These are phyloP conservation scores for Aphelinus certus DNA, from an alignment of 1,140 invertebrate genomes.

Conservation along the genomic window DNA sequence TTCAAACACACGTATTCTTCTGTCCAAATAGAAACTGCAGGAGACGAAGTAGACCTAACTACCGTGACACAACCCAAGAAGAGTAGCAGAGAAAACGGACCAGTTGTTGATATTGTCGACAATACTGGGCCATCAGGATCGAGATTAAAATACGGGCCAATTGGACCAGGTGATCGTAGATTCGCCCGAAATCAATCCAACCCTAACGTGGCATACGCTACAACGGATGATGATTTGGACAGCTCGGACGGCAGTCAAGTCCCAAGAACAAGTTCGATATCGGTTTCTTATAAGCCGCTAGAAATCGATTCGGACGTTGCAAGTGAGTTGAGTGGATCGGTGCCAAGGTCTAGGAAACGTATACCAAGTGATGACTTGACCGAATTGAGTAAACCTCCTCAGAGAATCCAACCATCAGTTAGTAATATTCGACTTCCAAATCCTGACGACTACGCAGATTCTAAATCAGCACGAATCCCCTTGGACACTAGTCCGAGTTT, in stretches of 20 bases:
- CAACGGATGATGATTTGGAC: conserved; percentile 51
- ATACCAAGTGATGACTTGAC: conserved; percentile 46
- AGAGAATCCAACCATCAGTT: neutral
- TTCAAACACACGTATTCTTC: no score
- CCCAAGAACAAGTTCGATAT: conserved; percentile 39
- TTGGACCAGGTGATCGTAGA: conserved; percentile 50
- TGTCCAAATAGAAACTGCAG: neutral
- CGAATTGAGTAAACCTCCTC: neutral
- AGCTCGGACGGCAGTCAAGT: conserved; percentile 53
- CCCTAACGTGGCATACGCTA: conserved; percentile 28
- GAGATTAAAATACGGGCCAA: conserved; percentile 48
- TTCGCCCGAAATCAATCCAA: conserved; percentile 36
- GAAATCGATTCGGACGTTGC: conserved; percentile 60
- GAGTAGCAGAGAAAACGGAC: neutral
- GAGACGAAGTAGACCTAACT: no score
- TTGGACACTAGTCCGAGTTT: conserved; percentile 18
- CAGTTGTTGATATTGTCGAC: neutral
- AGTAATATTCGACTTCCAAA: conserved; percentile 46
- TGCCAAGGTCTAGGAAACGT: conserved; percentile 49
- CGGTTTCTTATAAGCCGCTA: conserved; percentile 54
- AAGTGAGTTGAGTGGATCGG: conserved; percentile 48
- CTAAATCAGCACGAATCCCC: conserved; percentile 31
- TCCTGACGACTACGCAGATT: conserved; percentile 55
- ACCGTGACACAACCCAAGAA: no score
- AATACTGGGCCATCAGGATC: conserved; percentile 15